A percentile compares a stretch with the other conserved stretches of the same genome.
Evolutionary conservation across 2,888 invertebrate species (phyloP).

Genomic region (Apantesis nais): DNA sequence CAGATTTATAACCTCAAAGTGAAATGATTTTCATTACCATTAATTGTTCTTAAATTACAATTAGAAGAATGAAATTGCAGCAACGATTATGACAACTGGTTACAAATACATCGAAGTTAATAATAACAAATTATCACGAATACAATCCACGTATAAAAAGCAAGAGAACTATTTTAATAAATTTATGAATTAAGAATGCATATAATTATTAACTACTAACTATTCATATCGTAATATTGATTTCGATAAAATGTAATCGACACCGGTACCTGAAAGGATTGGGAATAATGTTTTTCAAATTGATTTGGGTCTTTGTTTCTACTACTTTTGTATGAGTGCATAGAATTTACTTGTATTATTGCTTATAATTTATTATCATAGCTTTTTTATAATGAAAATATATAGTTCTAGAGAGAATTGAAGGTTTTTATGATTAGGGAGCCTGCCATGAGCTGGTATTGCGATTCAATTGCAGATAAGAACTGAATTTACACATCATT

Average conservation of each 20-base stretch:
- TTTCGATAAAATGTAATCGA: not conserved
- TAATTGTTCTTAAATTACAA: not conserved
- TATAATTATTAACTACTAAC: not conserved
- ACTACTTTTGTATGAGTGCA: not conserved
- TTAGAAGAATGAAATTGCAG: not conserved
- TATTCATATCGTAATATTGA: not conserved
- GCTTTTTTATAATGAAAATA: too few relatives aligned
- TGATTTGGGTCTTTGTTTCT: not conserved
- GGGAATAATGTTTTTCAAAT: not conserved
- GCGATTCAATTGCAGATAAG: too few relatives aligned
- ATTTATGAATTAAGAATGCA: not conserved
- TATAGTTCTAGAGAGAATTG: too few relatives aligned
- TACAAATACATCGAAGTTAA: not conserved
- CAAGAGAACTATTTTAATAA: not conserved
- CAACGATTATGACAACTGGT: not conserved
- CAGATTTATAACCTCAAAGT: not conserved
- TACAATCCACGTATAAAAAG: not conserved
- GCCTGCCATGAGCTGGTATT: too few relatives aligned
- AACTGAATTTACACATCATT: too few relatives aligned
- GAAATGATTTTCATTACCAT: not conserved
- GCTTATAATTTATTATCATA: too few relatives aligned
- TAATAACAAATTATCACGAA: not conserved
- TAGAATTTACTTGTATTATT: too few relatives aligned
- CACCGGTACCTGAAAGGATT: not conserved
- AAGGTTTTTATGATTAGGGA: too few relatives aligned